Percentiles rank a stretch among this genome's conserved stretches.
Conservation (phyloP, 2,113 vertebrate genomes). For the Lonchura striata region DNA sequence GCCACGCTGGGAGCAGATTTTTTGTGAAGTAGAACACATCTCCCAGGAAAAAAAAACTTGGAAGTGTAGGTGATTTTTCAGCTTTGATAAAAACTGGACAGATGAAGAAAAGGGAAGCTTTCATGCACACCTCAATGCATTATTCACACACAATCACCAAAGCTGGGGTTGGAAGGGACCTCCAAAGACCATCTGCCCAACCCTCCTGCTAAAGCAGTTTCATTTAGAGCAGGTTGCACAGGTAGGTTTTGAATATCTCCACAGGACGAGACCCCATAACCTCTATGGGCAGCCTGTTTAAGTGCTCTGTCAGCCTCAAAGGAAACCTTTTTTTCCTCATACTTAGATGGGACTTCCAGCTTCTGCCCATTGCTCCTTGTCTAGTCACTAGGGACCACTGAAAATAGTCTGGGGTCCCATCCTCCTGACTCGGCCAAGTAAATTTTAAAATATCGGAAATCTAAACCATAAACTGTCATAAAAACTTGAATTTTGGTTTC, state of each 20-base stretch:
- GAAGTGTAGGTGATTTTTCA: background rate
- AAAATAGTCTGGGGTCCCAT: background rate
- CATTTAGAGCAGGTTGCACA: background rate
- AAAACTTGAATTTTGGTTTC: background rate
- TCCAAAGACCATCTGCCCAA: background rate
- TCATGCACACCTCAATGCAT: fast-evolving
- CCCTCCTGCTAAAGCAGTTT: background rate
- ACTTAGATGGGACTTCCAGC: background rate
- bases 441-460: background rate
- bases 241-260: background rate
- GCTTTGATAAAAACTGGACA: background rate
- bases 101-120: background rate
- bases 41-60: background rate
- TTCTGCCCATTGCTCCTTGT: background rate
- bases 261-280: background rate
- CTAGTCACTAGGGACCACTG: background rate
- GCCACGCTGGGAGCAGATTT: background rate
- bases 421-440: background rate
- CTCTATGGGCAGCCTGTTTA: background rate
- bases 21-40: background rate
- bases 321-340: background rate
- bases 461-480: background rate
- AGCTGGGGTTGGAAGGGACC: background rate
- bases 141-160: background rate
- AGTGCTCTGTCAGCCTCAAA: background rate